Base-by-base conservation (phyloP, 2,888 invertebrate genomes). In the Spilarctia lutea region DNA sequence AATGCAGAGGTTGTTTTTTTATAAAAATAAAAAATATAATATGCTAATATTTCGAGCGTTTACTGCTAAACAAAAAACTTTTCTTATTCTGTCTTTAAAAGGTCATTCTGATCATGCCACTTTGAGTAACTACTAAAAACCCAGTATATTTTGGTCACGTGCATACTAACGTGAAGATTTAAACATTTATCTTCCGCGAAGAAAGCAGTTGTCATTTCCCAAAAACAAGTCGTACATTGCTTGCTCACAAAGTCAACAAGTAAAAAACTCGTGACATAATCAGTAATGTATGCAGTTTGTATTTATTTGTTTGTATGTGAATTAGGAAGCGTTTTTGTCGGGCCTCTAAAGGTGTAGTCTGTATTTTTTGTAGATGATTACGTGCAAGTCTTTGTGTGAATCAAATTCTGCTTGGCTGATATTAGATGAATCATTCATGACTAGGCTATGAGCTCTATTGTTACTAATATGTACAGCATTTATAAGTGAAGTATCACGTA, bases 401-500 rank as follows among this genome's bases (percentile, higher is more conserved):
- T 85, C 85, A 84, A 86, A 84, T 83, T 78, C 83, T 81, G 74
- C 86, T 84, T 83, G 86, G 85, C 79, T 80, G 81, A 85, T 88
- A 89, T 91, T 90, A 90, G 88, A 85, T 93, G 93, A 93, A 85
- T 93, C 93, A 93, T 86, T 87, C 82, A 80, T 87, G 85, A 83
- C 86, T 83, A 79, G 70, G 33, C 35, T 66, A 30, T 67, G 81
- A 78, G 74, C 67, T 75, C 74, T 81, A 84, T 84, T 84, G 78
- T 84, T 81, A 33, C 27, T 60, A 27, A 16, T 71, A 27, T 13
- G 35, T 71, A 63, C 39, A 30, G 63, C 8, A 65, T 63, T 63
- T 65, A 65, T 63, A 27, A 27, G 13, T 60, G 27, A 60, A 60
- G 60, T 27, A 56, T 56, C 52, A n/a, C n/a, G 10, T 56, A 56